Base-by-base conservation (phyloP, 37 sponge, comb jelly and placozoan species). In the Halichondria panicea region DNA sequence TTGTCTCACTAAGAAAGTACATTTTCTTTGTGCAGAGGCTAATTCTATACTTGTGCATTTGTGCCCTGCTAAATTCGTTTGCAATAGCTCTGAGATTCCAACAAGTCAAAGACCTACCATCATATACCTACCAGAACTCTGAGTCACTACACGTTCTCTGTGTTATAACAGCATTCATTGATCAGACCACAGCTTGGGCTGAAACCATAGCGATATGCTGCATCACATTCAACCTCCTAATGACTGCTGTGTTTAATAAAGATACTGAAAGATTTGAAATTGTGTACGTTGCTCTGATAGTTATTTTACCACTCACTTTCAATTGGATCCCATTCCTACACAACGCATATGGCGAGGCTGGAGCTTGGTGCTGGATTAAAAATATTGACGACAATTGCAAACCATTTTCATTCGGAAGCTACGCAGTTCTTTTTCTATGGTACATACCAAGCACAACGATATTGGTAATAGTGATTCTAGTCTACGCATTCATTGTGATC, bases 1-100 rank as follows among this genome's bases (percentile, higher is more conserved):
- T 93, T 12, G 53, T 89, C 54, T 63, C 83, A 38, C 80, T 83
- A 81, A 93, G 86, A 84, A 93, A 93, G 53, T 86, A 93, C 66
- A 15, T 64, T 41, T 61, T 86, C 59, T 93, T 89, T 87, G 80
- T 72, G 0, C 94, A 93, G 43, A 74, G 94, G 43, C 77, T 93
- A 37, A 76, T 93, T 33, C 87, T 93, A 24, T 89, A 93, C 62
- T 84, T 89, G 63, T 66, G 80, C 53, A 75, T 93, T 13, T 76
- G 90, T 0, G 75, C 87, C 1, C 43, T 64, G 22, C 55, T 85
- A 0, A 76, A 86, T 53, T 59, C 81, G 0, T 28, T 79, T 3
- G 39, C 84, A 50, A 68, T 77, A 43, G 69, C 74, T 19, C 53
- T 74, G 3, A 28, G 66, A 38, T 56, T 83, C 55, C 55, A 72